Evolutionary conservation across 35 echinoderm and acorn worm species (phyloP).

Genomic region (Anneissia japonica): DNA sequence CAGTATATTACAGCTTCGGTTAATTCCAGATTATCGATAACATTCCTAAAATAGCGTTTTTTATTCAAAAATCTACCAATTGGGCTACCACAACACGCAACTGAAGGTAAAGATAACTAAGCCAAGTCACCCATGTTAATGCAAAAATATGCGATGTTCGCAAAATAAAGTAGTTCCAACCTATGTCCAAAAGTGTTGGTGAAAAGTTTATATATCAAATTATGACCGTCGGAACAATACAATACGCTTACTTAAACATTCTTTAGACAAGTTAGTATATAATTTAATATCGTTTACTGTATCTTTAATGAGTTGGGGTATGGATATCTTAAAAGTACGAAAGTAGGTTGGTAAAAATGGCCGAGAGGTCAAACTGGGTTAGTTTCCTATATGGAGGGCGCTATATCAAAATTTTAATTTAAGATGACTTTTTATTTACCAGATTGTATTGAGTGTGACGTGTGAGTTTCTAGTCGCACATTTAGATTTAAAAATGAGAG

Average conservation of each 20-base stretch:
- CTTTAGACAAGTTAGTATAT: neutral
- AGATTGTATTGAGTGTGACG: too few species aligned
- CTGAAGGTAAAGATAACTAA: neutral
- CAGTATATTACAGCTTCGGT: neutral
- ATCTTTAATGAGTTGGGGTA: neutral
- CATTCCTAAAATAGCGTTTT: neutral
- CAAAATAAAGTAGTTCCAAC: neutral
- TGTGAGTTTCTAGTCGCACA: too few species aligned
- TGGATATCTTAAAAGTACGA: neutral
- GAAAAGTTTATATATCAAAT: neutral
- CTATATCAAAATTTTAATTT: neutral
- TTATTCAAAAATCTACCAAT: neutral
- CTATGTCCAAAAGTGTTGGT: neutral
- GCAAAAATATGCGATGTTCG: neutral
- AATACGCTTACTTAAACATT: neutral
- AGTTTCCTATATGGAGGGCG: neutral
- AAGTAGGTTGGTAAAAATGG: neutral
- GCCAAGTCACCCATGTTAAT: neutral
- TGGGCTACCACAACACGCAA: neutral
- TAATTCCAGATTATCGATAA: neutral
- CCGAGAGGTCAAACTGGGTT: neutral
- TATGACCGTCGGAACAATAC: neutral
- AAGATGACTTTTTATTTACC: too few species aligned
- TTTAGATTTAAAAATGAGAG: too few species aligned
- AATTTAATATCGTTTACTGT: neutral